Evolutionary conservation across 2,113 vertebrate genomes (phyloP).

Genomic region (Myotis brandtii): DNA sequence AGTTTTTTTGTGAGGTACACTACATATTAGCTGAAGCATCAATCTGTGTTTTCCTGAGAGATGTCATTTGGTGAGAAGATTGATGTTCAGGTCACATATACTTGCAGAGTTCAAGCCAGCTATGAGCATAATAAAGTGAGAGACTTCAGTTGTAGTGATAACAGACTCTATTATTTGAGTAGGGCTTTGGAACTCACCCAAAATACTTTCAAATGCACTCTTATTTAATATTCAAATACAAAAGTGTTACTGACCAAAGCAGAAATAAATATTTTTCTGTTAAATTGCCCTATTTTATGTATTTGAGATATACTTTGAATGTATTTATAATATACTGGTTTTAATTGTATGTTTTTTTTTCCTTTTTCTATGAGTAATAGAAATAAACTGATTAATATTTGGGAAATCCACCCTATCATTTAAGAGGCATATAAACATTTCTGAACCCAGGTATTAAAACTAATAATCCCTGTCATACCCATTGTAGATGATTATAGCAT

Average conservation of each 20-base stretch:
- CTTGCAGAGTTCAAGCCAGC: neutral
- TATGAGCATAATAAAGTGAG: neutral
- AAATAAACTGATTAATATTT: conserved; percentile 7
- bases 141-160: conserved; percentile 8
- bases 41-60: conserved; percentile 27
- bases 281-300: neutral
- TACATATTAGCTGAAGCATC: conserved; percentile 14
- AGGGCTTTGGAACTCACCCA: conserved; percentile 37
- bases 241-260: neutral
- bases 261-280: neutral
- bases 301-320: neutral
- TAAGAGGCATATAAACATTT: conserved; percentile 5
- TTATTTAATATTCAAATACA: conserved; percentile 43
- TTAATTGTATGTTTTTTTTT: neutral
- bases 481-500: neutral
- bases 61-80: conserved; percentile 28
- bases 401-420: neutral
- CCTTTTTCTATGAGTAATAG: neutral
- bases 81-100: neutral
- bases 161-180: conserved; percentile 1
- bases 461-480: neutral
- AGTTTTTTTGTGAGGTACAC: neutral
- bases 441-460: conserved; percentile 18
- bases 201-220: neutral
- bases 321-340: conserved; percentile 7